phyloP scores from a whole-genome alignment of 2,888 invertebrate genomes.

The Ophraella communa region DNA sequence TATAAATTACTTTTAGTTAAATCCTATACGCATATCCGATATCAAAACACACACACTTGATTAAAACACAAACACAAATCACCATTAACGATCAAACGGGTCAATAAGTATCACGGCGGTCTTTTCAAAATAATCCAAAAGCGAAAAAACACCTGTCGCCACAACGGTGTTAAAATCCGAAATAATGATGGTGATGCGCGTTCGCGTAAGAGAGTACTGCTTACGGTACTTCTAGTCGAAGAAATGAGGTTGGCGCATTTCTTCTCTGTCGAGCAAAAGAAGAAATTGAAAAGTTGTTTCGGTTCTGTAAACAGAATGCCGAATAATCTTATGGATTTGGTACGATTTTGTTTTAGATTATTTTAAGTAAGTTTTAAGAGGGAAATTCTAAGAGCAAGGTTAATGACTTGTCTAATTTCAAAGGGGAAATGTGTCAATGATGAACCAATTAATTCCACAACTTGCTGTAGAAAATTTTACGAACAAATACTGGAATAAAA shows the following conservation, averaged over 20 bases:
- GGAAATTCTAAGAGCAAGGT: conserved; percentile 17
- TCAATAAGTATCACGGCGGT: neutral
- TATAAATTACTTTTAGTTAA: no score
- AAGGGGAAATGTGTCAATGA: no score
- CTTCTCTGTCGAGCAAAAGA: conserved; percentile 32
- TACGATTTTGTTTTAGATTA: conserved; percentile 10
- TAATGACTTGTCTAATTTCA: no score
- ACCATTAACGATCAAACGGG: no score
- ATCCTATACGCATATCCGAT: no score
- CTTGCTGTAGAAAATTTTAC: no score
- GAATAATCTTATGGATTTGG: conserved; percentile 14
- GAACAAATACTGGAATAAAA: no score
- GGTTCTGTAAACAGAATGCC: conserved; percentile 45
- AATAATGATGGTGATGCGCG: conserved; percentile 35
- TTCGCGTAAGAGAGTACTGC: conserved; percentile 43
- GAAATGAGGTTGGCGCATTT: conserved; percentile 55
- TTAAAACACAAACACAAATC: no score
- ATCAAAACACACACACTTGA: neutral
- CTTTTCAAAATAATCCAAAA: conserved; percentile 6
- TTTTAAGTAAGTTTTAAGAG: neutral
- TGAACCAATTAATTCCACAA: no score
- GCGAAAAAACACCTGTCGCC: conserved; percentile 19
- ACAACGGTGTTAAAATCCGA: conserved; percentile 27
- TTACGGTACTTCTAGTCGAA: conserved; percentile 53
- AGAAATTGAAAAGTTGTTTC: conserved; percentile 48